These are phyloP conservation scores for Eupithecia exiguata DNA, from an alignment of 2,888 invertebrate species.

Conservation along the genomic window DNA sequence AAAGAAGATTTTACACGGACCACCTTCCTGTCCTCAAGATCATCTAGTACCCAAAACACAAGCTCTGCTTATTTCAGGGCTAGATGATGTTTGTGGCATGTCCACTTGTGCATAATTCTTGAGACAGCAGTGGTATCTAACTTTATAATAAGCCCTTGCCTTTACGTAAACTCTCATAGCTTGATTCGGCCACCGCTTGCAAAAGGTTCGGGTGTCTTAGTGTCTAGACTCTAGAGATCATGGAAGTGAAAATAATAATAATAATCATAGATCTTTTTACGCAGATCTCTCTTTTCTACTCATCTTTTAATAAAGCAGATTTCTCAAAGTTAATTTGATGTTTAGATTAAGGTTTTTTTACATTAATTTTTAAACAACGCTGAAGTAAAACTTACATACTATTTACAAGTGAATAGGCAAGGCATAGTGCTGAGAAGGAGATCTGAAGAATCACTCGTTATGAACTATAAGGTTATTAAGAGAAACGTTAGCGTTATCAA, in stretches of 20 bases:
- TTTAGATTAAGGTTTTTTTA: not conserved
- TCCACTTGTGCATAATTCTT: too few species aligned
- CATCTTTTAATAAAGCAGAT: not conserved
- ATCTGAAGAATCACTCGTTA: constrained; percentile 35
- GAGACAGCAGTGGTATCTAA: too few species aligned
- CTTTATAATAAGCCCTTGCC: too few species aligned
- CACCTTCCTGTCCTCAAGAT: not conserved
- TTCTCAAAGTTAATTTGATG: not conserved
- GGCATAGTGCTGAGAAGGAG: constrained; percentile 41
- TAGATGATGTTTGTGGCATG: not conserved
- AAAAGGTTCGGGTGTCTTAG: not conserved
- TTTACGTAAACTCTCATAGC: too few species aligned
- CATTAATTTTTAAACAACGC: constrained; percentile 36
- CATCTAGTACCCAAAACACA: constrained; percentile 1
- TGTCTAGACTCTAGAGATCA: not conserved
- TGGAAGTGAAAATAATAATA: not conserved
- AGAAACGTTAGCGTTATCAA: constrained; percentile 3
- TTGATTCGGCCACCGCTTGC: too few species aligned
- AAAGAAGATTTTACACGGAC: not conserved
- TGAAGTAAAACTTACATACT: constrained; percentile 32
- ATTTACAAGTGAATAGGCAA: constrained; percentile 40
- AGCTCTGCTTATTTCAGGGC: not conserved
- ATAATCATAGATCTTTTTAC: not conserved
- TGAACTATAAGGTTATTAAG: constrained; percentile 20
- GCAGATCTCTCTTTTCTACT: not conserved